Base-by-base conservation (phyloP, 1,140 invertebrate species). In the Plutomurus gul region DNA sequence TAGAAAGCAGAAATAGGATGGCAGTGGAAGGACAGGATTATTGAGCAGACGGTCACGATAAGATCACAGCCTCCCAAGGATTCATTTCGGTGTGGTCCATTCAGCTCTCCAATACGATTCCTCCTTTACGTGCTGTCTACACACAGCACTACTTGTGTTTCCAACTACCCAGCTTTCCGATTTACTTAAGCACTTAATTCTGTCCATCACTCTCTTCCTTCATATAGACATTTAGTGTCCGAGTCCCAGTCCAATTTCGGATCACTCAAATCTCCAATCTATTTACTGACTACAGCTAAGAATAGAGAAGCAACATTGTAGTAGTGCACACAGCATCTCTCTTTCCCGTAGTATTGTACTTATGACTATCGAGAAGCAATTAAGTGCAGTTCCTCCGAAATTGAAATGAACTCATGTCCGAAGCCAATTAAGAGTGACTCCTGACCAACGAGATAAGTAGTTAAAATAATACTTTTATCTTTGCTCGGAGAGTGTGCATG, bases 11-110 rank as follows among this genome's bases (percentile, higher is more conserved):
- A 72, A 72, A 40, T 39, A 27, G 70, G 70, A 72, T 72, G 25
- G 39, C 70, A 72, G 33, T 43, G 70, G 18, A 11, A 36, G 27
- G 65, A 72, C 22, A 72, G 70, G 70, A 72, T 72, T 72, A 72
- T 72, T 72, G 70, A 72, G 70, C 40, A 72, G 39, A 72, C 36
- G n/a, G 25, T 18, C 18, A 40, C 18, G 70, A 72, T 72, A 72
- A 72, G 36, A 72, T 72, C 70, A 43, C 70, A 72, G 70, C 70
- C 70, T 72, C 70, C 70, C 70, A 72, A 72, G 70, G 36, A 72
- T 72, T 72, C 70, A 72, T 72, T 72, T 43, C 70, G 36, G 70
- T 72, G 70, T 72, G 70, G 70, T 72, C 70, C 70, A 72, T 72
- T 65, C 33, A 30, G 25, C 25, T 33, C 25, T 40, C 70, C 39